Evolutionary conservation across 2,888 invertebrate species (phyloP).

Genomic region (Nasonovia ribisnigri): DNA sequence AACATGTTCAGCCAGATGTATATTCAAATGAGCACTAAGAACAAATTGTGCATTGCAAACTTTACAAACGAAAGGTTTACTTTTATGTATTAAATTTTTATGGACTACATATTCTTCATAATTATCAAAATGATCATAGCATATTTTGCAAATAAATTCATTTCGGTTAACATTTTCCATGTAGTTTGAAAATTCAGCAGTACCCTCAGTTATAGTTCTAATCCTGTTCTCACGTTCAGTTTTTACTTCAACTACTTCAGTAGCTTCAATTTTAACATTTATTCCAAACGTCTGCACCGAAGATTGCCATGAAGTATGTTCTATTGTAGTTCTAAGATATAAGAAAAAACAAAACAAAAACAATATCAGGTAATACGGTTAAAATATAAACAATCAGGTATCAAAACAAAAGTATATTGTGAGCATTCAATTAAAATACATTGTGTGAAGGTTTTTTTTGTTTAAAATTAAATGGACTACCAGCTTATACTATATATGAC

Average conservation of each 20-base stretch:
- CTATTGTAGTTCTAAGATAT: not conserved
- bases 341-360: not conserved
- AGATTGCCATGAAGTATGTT: not conserved
- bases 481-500: too few species aligned
- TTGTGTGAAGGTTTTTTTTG: not conserved
- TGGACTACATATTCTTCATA: not conserved
- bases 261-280: not conserved
- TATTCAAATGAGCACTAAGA: conserved; percentile 20
- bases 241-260: not conserved
- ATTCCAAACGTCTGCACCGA: not conserved
- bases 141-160: not conserved
- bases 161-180: not conserved
- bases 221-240: not conserved
- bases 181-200: not conserved
- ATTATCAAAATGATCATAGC: not conserved
- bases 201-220: not conserved
- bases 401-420: not conserved
- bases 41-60: not conserved
- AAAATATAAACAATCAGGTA: not conserved
- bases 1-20: not conserved
- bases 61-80: not conserved
- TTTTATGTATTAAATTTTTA: not conserved
- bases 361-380: not conserved
- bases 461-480: not conserved
- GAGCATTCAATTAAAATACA: not conserved